These are phyloP conservation scores for Margarornis squamiger DNA, from an alignment of 2,797 vertebrate species.

Conservation along the genomic window DNA sequence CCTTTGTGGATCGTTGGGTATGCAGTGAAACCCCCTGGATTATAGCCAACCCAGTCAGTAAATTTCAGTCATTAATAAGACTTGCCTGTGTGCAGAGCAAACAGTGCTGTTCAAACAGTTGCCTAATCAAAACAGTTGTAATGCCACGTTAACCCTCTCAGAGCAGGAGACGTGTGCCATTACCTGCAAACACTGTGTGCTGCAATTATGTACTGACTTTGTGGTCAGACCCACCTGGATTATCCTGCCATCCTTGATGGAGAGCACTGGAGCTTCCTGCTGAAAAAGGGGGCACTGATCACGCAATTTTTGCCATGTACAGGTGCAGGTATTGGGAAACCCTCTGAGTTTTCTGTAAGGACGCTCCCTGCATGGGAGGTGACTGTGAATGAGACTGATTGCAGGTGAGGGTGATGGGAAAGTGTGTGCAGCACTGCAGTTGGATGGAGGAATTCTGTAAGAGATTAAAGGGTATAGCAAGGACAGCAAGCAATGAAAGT, in stretches of 20 bases:
- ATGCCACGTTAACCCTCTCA: not conserved
- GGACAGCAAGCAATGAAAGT: conserved; percentile 12
- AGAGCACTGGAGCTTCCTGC: not conserved
- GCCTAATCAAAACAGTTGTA: conserved; percentile 34
- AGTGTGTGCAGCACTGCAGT: not conserved
- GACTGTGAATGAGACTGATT: not conserved
- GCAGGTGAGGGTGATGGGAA: accelerated
- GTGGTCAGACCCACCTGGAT: not conserved
- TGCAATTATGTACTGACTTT: accelerated
- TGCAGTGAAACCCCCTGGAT: not conserved
- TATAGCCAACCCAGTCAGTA: conserved; percentile 28
- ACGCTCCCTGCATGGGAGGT: not conserved
- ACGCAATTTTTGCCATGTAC: accelerated
- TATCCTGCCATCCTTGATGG: not conserved
- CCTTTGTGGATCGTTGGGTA: not conserved
- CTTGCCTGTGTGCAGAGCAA: conserved; percentile 25
- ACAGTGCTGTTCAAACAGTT: conserved; percentile 29
- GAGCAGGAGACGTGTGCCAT: not conserved
- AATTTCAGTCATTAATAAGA: conserved; percentile 30
- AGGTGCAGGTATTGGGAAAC: not conserved
- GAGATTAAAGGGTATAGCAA: not conserved
- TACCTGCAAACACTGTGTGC: not conserved
- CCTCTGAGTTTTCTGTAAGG: not conserved
- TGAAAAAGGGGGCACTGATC: not conserved
- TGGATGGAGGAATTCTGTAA: not conserved